Percentiles rank a stretch among this genome's conserved stretches.
Evolutionary conservation across 2,888 invertebrate species (phyloP).

Genomic region (Linnaemya tessellans): DNA sequence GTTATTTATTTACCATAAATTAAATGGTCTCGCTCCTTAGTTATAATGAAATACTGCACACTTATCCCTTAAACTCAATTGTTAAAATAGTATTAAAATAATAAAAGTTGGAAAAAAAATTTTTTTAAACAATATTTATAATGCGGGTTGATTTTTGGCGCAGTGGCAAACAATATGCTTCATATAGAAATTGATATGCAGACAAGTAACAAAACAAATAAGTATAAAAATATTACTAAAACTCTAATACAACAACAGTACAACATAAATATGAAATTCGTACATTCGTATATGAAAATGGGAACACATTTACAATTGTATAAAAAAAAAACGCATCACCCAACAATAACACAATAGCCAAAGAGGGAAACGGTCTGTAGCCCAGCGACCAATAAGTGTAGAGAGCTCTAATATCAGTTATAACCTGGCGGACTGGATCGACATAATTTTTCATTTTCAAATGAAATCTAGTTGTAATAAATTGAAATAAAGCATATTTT

Average conservation of each 20-base stretch:
- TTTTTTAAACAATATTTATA: constrained; percentile 61
- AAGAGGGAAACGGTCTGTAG: not conserved
- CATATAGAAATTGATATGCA: constrained; percentile 28
- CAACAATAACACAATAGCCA: constrained; percentile 15
- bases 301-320: not conserved
- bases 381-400: no score
- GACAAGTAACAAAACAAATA: constrained; percentile 52
- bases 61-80: constrained; percentile 20
- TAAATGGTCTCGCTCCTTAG: not conserved
- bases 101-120: constrained; percentile 9
- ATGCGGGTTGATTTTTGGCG: constrained; percentile 70
- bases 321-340: not conserved
- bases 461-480: no score
- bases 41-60: not conserved
- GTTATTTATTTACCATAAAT: no score
- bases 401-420: no score
- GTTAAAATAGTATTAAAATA: constrained; percentile 50
- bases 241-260: constrained; percentile 16
- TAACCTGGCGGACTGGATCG: no score
- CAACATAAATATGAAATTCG: constrained; percentile 33
- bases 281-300: constrained; percentile 14
- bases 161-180: constrained; percentile 59
- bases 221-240: constrained; percentile 15
- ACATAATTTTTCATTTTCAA: no score
- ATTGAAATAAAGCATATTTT: no score